These are phyloP conservation scores for Brachionus plicatilis DNA, from an alignment of 1,140 invertebrate genomes.

Conservation along the genomic window DNA sequence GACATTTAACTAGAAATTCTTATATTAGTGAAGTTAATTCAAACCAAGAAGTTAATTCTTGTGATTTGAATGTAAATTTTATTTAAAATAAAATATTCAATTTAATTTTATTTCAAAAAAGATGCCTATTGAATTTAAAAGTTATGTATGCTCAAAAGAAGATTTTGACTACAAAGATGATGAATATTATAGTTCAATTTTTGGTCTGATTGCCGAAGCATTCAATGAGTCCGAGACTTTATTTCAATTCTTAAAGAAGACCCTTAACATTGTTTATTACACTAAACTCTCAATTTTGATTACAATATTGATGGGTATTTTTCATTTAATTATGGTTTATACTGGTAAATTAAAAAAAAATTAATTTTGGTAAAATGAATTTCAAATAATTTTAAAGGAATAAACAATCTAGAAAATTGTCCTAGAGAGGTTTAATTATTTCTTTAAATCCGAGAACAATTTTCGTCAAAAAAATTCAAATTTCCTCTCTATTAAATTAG, in stretches of 20 bases:
- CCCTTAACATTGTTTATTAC: slow-evolving; percentile 68
- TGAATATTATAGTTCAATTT: slow-evolving; percentile 69
- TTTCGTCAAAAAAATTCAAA: not conserved
- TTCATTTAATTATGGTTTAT: slow-evolving; percentile 5
- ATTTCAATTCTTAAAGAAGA: slow-evolving; percentile 70
- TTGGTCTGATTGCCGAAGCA: slow-evolving; percentile 73
- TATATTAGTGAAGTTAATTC: not conserved
- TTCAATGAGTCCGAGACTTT: slow-evolving; percentile 70
- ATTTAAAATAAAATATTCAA: not conserved
- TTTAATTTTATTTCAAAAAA: not conserved
- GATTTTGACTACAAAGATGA: slow-evolving; percentile 49
- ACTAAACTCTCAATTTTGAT: slow-evolving; percentile 52
- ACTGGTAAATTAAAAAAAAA: not conserved
- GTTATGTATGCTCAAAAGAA: not conserved
- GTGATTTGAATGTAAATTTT: not conserved
- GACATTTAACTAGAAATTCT: not conserved
- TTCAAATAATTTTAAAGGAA: not conserved
- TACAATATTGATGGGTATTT: not conserved
- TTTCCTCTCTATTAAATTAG: not conserved
- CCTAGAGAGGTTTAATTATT: not conserved
- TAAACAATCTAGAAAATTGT: slow-evolving; percentile 14
- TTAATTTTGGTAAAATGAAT: not conserved
- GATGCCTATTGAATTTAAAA: not conserved
- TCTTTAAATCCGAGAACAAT: not conserved
- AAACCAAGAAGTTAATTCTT: not conserved